phyloP scores from a whole-genome alignment of 2,888 invertebrate genomes.

The Ethmia dodecea region DNA sequence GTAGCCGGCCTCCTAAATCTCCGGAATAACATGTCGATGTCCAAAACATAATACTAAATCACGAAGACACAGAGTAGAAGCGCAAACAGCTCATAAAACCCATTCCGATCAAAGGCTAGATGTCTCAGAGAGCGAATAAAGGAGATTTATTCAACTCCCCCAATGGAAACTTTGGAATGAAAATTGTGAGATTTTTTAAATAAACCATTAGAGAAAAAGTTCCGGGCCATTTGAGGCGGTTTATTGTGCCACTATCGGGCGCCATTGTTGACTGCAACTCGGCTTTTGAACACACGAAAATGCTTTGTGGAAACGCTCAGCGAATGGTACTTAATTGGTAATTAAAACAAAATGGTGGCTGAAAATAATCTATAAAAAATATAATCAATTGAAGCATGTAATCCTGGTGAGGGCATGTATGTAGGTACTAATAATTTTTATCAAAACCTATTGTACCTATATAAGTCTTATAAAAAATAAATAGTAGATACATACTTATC shows the following conservation, averaged over 20 bases:
- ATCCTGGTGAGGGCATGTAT: no score
- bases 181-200: constrained; percentile 73
- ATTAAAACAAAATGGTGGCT: no score
- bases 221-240: constrained; percentile 72
- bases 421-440: background rate
- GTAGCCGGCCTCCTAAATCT: constrained; percentile 3
- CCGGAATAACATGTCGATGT: constrained; percentile 13
- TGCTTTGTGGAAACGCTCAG: no score
- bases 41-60: constrained; percentile 53
- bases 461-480: no score
- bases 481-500: no score
- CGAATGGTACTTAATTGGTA: no score
- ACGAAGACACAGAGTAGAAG: constrained; percentile 51
- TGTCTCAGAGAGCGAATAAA: constrained; percentile 65
- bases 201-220: constrained; percentile 75
- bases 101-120: constrained; percentile 67
- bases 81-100: constrained; percentile 73
- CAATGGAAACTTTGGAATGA: constrained; percentile 65
- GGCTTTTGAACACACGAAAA: constrained; percentile 31
- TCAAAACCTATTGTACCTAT: no score
- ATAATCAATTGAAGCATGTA: no score
- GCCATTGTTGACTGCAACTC: constrained; percentile 61
- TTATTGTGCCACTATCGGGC: constrained; percentile 67
- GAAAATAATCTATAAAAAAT: no score
- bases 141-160: constrained; percentile 59